These are phyloP conservation scores for Rhadina sibilatrix DNA, from an alignment of 2,113 vertebrate genomes.

Conservation along the genomic window DNA sequence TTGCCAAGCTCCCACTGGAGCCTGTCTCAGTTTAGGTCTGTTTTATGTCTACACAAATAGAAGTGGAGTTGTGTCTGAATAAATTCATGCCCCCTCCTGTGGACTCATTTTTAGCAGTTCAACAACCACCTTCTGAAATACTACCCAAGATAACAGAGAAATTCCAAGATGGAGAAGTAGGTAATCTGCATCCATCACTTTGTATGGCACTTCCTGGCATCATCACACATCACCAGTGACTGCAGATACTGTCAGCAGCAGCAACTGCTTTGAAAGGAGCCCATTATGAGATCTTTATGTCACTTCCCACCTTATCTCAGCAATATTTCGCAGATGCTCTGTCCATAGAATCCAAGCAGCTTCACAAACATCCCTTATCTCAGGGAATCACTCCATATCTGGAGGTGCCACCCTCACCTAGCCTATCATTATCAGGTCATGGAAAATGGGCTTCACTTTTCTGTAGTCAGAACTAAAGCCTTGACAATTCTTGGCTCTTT, in stretches of 20 bases:
- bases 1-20: not conserved
- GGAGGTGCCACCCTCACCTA: not conserved
- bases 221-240: not conserved
- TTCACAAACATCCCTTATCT: not conserved
- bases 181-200: not conserved
- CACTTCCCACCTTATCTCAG: not conserved
- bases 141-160: not conserved
- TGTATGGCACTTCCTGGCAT: not conserved
- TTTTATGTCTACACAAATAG: not conserved
- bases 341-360: not conserved
- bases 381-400: not conserved
- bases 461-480: not conserved
- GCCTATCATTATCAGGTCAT: not conserved
- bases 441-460: not conserved
- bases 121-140: not conserved
- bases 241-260: not conserved
- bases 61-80: not conserved
- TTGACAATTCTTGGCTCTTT: not conserved
- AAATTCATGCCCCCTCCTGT: not conserved
- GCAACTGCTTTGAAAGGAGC: not conserved
- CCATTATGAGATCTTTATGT: not conserved
- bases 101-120: not conserved
- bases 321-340: not conserved
- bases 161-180: not conserved
- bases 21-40: not conserved